phyloP scores from a whole-genome alignment of 2,113 vertebrate genomes.

The Nipponia nippon region DNA sequence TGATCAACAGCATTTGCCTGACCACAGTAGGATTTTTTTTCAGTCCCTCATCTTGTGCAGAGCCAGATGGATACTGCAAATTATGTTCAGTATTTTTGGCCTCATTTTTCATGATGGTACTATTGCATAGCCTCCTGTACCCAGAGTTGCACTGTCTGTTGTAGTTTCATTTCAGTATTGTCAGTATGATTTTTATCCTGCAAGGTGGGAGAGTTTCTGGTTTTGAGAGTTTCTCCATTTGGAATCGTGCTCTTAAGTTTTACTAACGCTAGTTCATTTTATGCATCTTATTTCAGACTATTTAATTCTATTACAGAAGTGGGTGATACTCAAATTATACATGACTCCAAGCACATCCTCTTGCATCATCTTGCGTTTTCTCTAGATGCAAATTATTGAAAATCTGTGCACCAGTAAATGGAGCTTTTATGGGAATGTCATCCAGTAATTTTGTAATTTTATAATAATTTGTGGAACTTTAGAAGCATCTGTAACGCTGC shows the following conservation, averaged over 20 bases:
- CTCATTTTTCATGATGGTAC: background rate
- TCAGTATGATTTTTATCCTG: background rate
- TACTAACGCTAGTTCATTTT: background rate
- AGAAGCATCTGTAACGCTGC: background rate
- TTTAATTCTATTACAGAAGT: conserved; percentile 15
- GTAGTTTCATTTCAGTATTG: background rate
- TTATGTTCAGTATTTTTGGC: background rate
- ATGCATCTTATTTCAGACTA: background rate
- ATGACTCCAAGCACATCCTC: conserved; percentile 20
- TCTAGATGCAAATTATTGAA: background rate
- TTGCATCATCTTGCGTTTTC: background rate
- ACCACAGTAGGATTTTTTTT: background rate
- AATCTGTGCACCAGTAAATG: background rate
- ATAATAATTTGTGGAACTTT: background rate
- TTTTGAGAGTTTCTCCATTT: background rate
- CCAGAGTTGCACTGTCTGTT: background rate
- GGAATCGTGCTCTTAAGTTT: background rate
- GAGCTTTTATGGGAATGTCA: background rate
- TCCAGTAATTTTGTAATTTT: background rate
- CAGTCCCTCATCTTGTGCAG: background rate
- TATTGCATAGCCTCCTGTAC: background rate
- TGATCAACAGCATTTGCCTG: background rate
- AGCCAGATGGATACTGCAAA: background rate
- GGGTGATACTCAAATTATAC: conserved; percentile 29
- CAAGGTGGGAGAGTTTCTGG: background rate